These are phyloP conservation scores for Ptychochromis oligacanthus DNA, from an alignment of 2,113 vertebrate genomes.

Conservation along the genomic window DNA sequence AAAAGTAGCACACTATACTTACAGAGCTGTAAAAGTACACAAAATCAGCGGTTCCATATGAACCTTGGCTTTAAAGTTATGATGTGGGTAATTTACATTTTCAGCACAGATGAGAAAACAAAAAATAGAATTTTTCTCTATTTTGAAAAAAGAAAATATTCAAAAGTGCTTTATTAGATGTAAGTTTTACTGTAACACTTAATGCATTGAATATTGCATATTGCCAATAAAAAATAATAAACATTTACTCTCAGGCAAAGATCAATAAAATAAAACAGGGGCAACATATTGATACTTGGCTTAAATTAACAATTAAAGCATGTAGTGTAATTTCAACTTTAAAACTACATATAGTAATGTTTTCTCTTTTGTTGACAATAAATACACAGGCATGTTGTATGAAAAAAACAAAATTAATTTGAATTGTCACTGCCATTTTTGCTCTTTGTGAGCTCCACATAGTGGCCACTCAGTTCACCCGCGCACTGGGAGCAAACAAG, in stretches of 20 bases:
- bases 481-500: too few species aligned
- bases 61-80: background rate
- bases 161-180: too few species aligned
- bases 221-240: background rate
- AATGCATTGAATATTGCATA: background rate
- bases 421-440: too few species aligned
- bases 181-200: background rate
- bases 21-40: background rate
- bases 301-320: too few species aligned
- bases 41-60: background rate
- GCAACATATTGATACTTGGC: background rate
- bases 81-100: background rate
- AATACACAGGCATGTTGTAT: too few species aligned
- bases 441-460: too few species aligned
- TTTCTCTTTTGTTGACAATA: too few species aligned
- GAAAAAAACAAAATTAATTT: too few species aligned
- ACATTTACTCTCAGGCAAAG: background rate
- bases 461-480: too few species aligned
- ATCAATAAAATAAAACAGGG: background rate
- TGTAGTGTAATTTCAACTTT: too few species aligned
- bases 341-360: too few species aligned
- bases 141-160: background rate
- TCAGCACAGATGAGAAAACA: background rate
- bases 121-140: background rate
- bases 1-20: background rate